Conservation (phyloP, 1,140 invertebrate genomes). For the Drosophila subpulchrella region DNA sequence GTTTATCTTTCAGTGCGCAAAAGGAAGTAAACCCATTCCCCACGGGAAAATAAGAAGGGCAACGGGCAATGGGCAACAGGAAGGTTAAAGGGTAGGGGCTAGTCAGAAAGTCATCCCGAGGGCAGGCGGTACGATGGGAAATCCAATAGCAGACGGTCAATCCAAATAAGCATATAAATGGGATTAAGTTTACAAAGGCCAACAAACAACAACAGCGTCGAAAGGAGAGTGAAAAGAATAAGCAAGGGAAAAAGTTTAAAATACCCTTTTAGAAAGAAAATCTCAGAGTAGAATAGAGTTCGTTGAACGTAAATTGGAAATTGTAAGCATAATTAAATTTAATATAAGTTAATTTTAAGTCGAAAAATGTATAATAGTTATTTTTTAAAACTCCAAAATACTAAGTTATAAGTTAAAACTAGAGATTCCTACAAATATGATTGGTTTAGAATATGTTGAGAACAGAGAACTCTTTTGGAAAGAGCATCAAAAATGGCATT, state of each 20-base stretch:
- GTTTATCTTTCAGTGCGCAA: not conserved
- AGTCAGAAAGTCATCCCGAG: constrained; percentile 52
- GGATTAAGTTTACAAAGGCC: constrained; percentile 52
- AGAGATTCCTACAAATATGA: too few species aligned
- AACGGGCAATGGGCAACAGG: constrained; percentile 6
- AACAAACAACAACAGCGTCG: constrained; percentile 23
- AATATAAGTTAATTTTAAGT: too few species aligned
- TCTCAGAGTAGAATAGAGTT: not conserved
- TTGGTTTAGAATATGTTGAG: too few species aligned
- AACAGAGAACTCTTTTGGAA: too few species aligned
- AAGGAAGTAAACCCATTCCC: constrained; percentile 45
- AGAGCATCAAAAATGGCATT: too few species aligned
- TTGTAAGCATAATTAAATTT: too few species aligned
- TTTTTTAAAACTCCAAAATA: too few species aligned
- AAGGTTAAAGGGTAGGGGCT: constrained; percentile 21
- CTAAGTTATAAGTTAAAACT: too few species aligned
- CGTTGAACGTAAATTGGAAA: not conserved
- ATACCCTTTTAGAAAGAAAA: not conserved
- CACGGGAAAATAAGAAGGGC: constrained; percentile 5
- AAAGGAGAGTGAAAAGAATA: not conserved
- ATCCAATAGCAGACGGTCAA: constrained; percentile 38
- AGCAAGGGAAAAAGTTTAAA: not conserved
- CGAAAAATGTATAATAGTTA: too few species aligned
- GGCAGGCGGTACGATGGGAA: constrained; percentile 24
- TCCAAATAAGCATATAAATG: constrained; percentile 56